A percentile compares a stretch with the other conserved stretches of the same genome.
Evolutionary conservation across 2,797 vertebrate species (phyloP).

Genomic region (Smutsia temminckii): DNA sequence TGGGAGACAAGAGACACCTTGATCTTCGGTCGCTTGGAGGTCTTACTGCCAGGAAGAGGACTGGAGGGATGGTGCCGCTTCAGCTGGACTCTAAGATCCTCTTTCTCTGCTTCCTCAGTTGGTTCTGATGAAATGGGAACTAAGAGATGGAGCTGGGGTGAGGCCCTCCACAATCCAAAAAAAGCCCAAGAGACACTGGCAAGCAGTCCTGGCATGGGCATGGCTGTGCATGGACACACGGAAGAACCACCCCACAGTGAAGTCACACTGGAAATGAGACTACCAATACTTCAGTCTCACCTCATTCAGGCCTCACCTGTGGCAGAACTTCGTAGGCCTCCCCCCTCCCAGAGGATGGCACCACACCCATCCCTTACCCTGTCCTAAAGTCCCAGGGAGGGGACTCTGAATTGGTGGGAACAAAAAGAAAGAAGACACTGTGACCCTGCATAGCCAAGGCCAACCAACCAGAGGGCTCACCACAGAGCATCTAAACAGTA

Average conservation of each 20-base stretch:
- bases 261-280: not conserved
- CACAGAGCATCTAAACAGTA: not conserved
- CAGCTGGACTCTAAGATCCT: conserved; percentile 90
- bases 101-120: conserved; percentile 90
- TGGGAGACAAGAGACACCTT: conserved; percentile 98
- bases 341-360: not conserved
- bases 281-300: not conserved
- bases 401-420: not conserved
- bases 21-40: conserved; percentile 96
- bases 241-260: not conserved
- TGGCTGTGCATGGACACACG: not conserved
- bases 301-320: not conserved
- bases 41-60: conserved; percentile 87
- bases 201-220: not conserved
- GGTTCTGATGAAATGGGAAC: conserved; percentile 93
- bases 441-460: not conserved
- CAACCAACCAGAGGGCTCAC: not conserved
- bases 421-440: not conserved
- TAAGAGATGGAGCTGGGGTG: conserved; percentile 79
- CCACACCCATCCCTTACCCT: not conserved
- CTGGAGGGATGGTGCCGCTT: conserved; percentile 93
- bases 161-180: not conserved
- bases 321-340: not conserved
- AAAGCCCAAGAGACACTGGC: not conserved
- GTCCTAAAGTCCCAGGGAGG: not conserved